Evolutionary conservation across 2,113 vertebrate genomes (phyloP), one percentile per base, ranked within the genome.

Genomic region (Natator depressus): DNA sequence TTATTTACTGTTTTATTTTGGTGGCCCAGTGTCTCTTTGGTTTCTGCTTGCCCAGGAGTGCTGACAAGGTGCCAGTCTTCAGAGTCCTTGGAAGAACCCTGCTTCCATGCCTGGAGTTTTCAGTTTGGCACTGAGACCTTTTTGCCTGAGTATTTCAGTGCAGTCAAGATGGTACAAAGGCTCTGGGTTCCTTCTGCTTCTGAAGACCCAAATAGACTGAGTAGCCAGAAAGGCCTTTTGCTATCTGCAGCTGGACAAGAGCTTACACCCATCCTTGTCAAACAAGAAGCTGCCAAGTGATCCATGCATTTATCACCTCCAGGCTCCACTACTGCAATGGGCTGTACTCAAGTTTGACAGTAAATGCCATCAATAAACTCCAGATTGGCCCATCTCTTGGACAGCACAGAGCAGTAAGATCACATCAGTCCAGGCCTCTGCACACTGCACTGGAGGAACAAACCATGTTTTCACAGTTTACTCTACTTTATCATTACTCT

Each of bases 41-140:
- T 59, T 81, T 90, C 12, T 31, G 79, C 11, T 90, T 88, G 87
- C n/a, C 51, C 27, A 85, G 27, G 25, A 72, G 89, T 10, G 1
- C 53, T 88, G 3, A 3, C n/a, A 62, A 2, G 16, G 1, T 9
- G 62, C 82, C 78, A 91, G 5, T 75, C 57, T 81, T 85, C 81
- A n/a, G 88, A 94, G 53, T 81, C 22, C n/a, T 89, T 82, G 14
- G 25, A 54, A 31, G 4, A 50, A 51, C 25, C 55, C 1, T 79
- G 0, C 1, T 79, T 85, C 19, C 31, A 19, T 81, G 79, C 4
- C 35, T n/a, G 11, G 31, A 81, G 31, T 90, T 6, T n/a, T n/a
- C 59, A 20, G 8, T 62, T 80, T 51, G 0, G 0, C 82, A 46
- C 80, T 53, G 27, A 4, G 0, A 0, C 13, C n/a, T 25, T 89